Base-by-base conservation (phyloP, 2,797 vertebrate species). In the Pteronotus mesoamericanus region DNA sequence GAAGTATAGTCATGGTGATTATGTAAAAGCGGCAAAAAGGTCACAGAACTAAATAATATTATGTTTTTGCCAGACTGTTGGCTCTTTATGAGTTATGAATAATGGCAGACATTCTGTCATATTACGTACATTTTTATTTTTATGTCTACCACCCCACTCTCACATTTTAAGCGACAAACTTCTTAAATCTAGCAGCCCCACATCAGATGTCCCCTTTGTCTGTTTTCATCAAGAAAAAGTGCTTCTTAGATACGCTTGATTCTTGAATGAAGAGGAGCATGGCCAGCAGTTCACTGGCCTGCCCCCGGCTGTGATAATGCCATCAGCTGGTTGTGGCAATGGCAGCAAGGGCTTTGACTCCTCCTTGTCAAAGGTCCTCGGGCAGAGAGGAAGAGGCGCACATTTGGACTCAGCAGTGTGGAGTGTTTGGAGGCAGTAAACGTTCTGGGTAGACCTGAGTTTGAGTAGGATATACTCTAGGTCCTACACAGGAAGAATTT, bases 131-230 rank as follows among this genome's bases (percentile, higher is more conserved):
- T 93, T 94, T 86, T 59, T 78, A 95, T 90, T 75, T 94, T 80
- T 66, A 77, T 72, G 34, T 91, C 22, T 29, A 9, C 59, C 57
- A 32, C 94, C 55, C 34, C 18, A 89, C 26, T 74, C 12, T 71
- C 66, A 48, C 44, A 85, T 96, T 86, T 94, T 57, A 85, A 95
- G 53, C 80, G n/a, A 89, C 71, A 89, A 32, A 94, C 48, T 66
- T 34, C 55, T 86, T 89, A 74, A 96, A 78, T 97, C 85, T 93
- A 89, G 42, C 68, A 93, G 4, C 6, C 19, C 39, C 3, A 72
- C 46, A 24, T 93, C 29, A 57, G 1, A 44, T 55, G 82, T 37
- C 44, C 44, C 16, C 24, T 78, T 24, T 79, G 64, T 80, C 57
- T 75, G 14, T 91, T 21, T 89, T 18, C 61, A 57, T 61, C 14